These are phyloP conservation scores for Lasioglossum zephyrum DNA, from an alignment of 2,888 invertebrate species.

Conservation along the genomic window DNA sequence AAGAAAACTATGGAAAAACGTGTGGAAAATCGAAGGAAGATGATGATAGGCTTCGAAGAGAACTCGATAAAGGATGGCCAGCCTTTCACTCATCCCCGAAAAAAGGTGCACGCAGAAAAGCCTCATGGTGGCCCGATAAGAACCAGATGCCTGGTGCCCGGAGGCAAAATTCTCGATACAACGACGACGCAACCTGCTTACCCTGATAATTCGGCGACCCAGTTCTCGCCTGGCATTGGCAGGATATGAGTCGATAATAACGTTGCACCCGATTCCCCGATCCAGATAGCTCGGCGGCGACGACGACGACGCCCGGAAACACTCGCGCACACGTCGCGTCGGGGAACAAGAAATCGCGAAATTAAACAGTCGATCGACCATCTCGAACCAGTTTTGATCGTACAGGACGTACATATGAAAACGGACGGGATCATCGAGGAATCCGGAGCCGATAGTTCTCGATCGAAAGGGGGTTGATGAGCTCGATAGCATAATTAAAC, in stretches of 20 bases:
- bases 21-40: not conserved
- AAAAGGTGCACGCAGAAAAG: constrained; percentile 29
- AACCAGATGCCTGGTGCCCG: constrained; percentile 18
- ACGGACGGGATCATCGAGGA: not conserved
- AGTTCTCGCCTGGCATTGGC: constrained; percentile 58
- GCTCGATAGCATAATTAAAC: not conserved
- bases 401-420: not conserved
- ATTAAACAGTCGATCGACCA: not conserved
- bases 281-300: constrained; percentile 54
- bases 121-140: not conserved
- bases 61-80: not conserved
- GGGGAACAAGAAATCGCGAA: not conserved
- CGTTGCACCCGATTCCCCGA: constrained; percentile 63
- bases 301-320: constrained; percentile 24
- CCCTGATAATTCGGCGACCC: constrained; percentile 69
- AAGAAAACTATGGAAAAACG: too few species aligned
- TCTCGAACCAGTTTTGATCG: not conserved
- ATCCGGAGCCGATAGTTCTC: not conserved
- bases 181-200: constrained; percentile 54
- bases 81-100: constrained; percentile 36
- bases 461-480: not conserved
- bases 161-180: constrained; percentile 36
- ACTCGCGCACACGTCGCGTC: not conserved
- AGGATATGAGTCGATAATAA: constrained; percentile 73
- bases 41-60: not conserved